Evolutionary conservation across 2,888 invertebrate species (phyloP).

Genomic region (Pharmacophagus antenor): DNA sequence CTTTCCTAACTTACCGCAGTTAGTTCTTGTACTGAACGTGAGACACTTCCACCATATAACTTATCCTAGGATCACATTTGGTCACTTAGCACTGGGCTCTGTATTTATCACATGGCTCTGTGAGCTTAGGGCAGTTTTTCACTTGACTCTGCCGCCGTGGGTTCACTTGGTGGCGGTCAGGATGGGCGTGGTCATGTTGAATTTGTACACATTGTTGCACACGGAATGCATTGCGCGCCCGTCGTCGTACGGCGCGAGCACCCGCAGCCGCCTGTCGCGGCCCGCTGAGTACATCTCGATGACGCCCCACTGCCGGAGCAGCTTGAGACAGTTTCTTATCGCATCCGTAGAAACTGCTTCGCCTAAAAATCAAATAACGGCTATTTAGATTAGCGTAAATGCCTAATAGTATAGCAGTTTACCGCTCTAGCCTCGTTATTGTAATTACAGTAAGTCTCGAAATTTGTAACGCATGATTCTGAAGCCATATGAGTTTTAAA

Average conservation of each 20-base stretch:
- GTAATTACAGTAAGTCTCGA: no score
- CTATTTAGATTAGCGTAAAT: no score
- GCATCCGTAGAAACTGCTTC: slow-evolving; percentile 94
- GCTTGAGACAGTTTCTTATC: slow-evolving; percentile 90
- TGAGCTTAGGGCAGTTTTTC: slow-evolving; percentile 22
- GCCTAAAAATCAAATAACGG: slow-evolving; percentile 84
- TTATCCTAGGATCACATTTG: slow-evolving; percentile 28
- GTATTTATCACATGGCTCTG: slow-evolving; percentile 8
- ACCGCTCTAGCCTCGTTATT: no score
- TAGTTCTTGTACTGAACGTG: slow-evolving; percentile 20
- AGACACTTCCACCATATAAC: slow-evolving; percentile 22
- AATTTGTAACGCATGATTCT: no score
- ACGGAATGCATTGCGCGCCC: slow-evolving; percentile 42
- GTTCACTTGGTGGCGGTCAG: slow-evolving; percentile 42
- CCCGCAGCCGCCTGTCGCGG: slow-evolving; percentile 49
- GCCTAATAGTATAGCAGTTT: no score
- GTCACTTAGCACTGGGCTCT: slow-evolving; percentile 24
- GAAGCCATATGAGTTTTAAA: no score
- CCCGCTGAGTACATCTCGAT: slow-evolving; percentile 79
- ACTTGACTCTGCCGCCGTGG: slow-evolving; percentile 22
- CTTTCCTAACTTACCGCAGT: slow-evolving; percentile 6
- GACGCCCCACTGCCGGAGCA: slow-evolving; percentile 90
- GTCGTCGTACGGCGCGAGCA: slow-evolving; percentile 51
- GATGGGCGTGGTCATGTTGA: slow-evolving; percentile 58
- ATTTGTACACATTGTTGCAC: slow-evolving; percentile 57